Conservation (phyloP, 2,113 vertebrate species). For the Cololabis saira region DNA sequence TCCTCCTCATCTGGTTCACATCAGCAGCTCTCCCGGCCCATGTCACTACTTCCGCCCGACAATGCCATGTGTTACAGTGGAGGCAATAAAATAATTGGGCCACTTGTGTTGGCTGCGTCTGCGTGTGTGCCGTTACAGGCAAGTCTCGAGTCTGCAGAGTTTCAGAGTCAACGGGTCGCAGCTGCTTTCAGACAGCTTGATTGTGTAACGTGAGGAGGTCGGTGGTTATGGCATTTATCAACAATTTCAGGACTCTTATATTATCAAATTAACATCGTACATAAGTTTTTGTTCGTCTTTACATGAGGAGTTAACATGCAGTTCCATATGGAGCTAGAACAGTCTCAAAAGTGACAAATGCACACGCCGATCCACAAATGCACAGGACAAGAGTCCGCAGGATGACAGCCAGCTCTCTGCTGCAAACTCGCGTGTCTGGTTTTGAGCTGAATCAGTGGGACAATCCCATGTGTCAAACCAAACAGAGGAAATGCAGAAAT, state of each 20-base stretch:
- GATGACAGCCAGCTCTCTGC: too few relatives aligned
- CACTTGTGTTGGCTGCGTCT: conserved; percentile 25
- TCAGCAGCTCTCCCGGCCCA: conserved; percentile 59
- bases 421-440: too few relatives aligned
- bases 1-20: conserved; percentile 75
- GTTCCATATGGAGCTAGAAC: too few relatives aligned
- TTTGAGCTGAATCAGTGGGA: too few relatives aligned
- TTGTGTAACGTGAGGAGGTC: conserved; percentile 12
- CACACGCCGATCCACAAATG: too few relatives aligned
- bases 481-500: too few relatives aligned
- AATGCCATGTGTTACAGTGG: conserved; percentile 52
- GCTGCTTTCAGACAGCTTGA: neutral
- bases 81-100: conserved; percentile 50
- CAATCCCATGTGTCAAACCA: too few relatives aligned
- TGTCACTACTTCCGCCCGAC: conserved; percentile 61
- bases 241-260: neutral
- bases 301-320: too few relatives aligned
- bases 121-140: conserved; percentile 43
- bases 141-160: conserved; percentile 26
- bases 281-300: too few relatives aligned
- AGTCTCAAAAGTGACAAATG: too few relatives aligned
- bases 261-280: neutral
- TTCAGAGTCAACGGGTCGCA: conserved; percentile 11
- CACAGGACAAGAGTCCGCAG: too few relatives aligned
- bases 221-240: neutral